phyloP scores from a whole-genome alignment of 2,797 vertebrate genomes.

The Sphaeramia orbicularis region DNA sequence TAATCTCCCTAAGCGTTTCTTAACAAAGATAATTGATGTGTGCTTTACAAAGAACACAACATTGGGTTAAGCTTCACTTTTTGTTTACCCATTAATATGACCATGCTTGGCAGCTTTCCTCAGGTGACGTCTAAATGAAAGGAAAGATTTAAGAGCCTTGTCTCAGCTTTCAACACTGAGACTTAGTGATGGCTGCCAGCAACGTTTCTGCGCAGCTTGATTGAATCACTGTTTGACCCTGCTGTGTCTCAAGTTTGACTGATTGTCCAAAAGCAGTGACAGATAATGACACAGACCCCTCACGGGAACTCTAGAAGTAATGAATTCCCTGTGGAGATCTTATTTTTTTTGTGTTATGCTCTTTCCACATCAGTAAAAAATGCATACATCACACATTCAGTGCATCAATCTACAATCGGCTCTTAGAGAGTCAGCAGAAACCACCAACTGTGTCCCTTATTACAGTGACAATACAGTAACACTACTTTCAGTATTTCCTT shows the following conservation, averaged over 20 bases:
- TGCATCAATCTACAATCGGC: background rate
- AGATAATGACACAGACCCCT: constrained; percentile 17
- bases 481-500: constrained; percentile 6
- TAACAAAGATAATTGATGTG: background rate
- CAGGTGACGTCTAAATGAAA: constrained; percentile 52
- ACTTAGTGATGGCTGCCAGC: constrained; percentile 56
- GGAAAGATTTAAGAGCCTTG: constrained; percentile 52
- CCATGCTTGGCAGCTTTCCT: constrained; percentile 44
- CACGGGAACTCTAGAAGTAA: background rate
- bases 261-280: constrained; percentile 24
- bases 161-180: constrained; percentile 63
- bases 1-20: constrained; percentile 35
- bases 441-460: background rate
- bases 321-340: background rate
- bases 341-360: constrained; percentile 6
- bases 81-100: constrained; percentile 51
- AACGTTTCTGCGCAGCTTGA: constrained; percentile 44
- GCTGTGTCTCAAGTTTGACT: constrained; percentile 31
- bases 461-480: background rate
- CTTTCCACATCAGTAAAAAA: constrained; percentile 5
- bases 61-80: constrained; percentile 36
- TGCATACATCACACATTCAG: background rate
- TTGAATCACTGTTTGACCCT: constrained; percentile 36
- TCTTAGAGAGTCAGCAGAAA: background rate
- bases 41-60: constrained; percentile 24